These are phyloP conservation scores for Cololabis saira DNA, from an alignment of 2,113 vertebrate genomes.

Conservation along the genomic window DNA sequence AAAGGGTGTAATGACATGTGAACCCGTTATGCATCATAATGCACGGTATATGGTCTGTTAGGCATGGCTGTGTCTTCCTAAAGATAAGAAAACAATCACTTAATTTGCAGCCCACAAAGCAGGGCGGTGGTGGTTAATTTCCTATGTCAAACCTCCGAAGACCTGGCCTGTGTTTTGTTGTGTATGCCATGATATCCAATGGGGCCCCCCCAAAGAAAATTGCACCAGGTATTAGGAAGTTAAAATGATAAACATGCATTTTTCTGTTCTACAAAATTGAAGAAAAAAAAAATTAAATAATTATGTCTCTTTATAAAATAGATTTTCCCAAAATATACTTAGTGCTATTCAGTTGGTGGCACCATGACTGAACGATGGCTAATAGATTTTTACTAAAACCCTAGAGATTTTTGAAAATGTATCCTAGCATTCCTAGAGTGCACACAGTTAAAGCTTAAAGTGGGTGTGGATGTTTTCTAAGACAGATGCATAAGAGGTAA, in stretches of 20 bases:
- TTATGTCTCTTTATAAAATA: no score
- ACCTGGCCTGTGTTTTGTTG: no score
- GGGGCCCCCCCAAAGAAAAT: no score
- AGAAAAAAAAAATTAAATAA: not conserved
- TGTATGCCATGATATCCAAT: no score
- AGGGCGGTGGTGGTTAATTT: conserved; percentile 53
- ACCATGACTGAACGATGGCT: not conserved
- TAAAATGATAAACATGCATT: conserved; percentile 69
- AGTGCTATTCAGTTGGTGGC: not conserved
- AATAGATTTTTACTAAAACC: not conserved
- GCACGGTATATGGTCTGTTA: not conserved
- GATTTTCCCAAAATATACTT: not conserved
- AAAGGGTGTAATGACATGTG: no score
- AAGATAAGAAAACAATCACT: conserved; percentile 15
- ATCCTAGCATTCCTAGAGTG: conserved; percentile 15
- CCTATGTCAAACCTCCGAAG: no score
- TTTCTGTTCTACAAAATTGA: not conserved
- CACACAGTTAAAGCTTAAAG: conserved; percentile 28
- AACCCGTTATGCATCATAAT: no score
- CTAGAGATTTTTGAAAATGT: not conserved
- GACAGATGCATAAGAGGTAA: conserved; percentile 34
- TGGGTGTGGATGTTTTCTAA: conserved; percentile 28
- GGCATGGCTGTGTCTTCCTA: not conserved
- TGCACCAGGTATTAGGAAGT: not conserved
- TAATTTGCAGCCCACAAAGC: conserved; percentile 40